A percentile compares a stretch with the other conserved stretches of the same genome.
phyloP scores from a whole-genome alignment of 2,888 invertebrate species.

The Drosophila infuscata region DNA sequence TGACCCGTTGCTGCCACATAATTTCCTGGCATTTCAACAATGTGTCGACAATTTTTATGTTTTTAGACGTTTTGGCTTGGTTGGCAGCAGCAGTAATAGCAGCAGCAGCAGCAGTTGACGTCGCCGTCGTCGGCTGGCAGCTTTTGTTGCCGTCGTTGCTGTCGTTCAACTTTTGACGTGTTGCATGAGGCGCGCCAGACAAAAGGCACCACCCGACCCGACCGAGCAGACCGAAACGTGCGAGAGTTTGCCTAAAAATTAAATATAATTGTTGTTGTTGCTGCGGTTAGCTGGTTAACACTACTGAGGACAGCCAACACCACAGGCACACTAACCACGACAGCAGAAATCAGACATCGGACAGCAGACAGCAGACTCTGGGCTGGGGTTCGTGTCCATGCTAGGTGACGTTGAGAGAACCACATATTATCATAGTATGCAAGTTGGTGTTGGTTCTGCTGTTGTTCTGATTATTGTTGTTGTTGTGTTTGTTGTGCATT shows the following conservation, averaged over 20 bases:
- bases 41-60: constrained; percentile 73
- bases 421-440: constrained; percentile 59
- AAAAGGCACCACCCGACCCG: constrained; percentile 53
- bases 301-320: constrained; percentile 49
- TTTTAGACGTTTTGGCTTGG: constrained; percentile 59
- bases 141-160: constrained; percentile 69
- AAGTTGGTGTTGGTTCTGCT: constrained; percentile 32
- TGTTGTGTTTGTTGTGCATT: constrained; percentile 35
- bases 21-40: constrained; percentile 78
- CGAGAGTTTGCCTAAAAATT: constrained; percentile 74
- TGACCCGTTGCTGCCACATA: constrained; percentile 63
- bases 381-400: constrained; percentile 27
- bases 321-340: constrained; percentile 44
- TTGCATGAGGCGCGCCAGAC: constrained; percentile 66
- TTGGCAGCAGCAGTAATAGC: constrained; percentile 17
- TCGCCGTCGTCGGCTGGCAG: constrained; percentile 55
- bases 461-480: background rate
- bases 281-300: constrained; percentile 62
- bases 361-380: constrained; percentile 19
- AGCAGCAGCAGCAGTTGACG: constrained; percentile 36
- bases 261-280: constrained; percentile 73
- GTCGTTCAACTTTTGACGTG: constrained; percentile 80
- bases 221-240: constrained; percentile 51
- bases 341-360: constrained; percentile 46
- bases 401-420: constrained; percentile 43